Conservation (phyloP, 2,113 vertebrate species). For the Oryzias woworae region DNA sequence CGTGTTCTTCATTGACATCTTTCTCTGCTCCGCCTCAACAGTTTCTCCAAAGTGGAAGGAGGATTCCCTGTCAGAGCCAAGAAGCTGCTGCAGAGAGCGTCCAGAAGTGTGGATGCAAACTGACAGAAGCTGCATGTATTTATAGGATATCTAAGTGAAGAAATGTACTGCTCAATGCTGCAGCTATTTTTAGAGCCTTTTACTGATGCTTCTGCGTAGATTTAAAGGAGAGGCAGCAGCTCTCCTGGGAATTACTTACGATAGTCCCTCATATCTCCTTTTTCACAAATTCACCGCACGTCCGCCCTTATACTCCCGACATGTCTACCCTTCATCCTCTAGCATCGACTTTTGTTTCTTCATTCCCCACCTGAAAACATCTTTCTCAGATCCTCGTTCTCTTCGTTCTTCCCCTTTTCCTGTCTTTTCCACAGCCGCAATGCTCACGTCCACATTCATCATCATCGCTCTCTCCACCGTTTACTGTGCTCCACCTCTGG, state of each 20-base stretch:
- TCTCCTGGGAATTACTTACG: slow-evolving; percentile 62
- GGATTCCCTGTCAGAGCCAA: slow-evolving; percentile 47
- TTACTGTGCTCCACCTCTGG: slow-evolving; percentile 1
- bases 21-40: slow-evolving; percentile 36
- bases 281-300: slow-evolving; percentile 43
- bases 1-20: slow-evolving; percentile 39
- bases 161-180: slow-evolving; percentile 63
- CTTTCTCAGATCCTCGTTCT: not conserved
- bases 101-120: slow-evolving; percentile 51
- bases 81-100: slow-evolving; percentile 36
- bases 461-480: not conserved
- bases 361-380: slow-evolving; percentile 26
- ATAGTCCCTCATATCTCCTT: slow-evolving; percentile 50
- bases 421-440: slow-evolving; percentile 1
- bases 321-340: slow-evolving; percentile 24
- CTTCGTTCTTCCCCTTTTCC: slow-evolving; percentile 11
- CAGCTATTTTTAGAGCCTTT: slow-evolving; percentile 71
- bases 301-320: slow-evolving; percentile 27
- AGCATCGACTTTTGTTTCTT: slow-evolving; percentile 15
- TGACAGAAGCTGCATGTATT: slow-evolving; percentile 74
- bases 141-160: slow-evolving; percentile 65
- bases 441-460: slow-evolving; percentile 36
- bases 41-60: slow-evolving; percentile 33
- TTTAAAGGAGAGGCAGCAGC: slow-evolving; percentile 41
- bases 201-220: slow-evolving; percentile 62